phyloP scores from a whole-genome alignment of 2,888 invertebrate genomes.

The Invenusta paracnida region DNA sequence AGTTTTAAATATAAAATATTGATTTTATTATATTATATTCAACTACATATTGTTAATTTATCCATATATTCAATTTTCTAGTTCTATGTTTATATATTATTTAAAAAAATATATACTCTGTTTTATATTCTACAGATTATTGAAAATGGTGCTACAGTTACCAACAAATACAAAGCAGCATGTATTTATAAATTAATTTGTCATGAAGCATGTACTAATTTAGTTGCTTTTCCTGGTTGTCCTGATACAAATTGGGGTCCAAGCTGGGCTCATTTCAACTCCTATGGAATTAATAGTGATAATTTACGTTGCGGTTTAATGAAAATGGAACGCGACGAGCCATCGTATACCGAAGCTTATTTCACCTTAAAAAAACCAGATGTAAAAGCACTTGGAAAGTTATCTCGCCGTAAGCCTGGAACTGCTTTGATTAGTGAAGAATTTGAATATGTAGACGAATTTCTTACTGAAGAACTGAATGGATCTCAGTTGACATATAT shows the following conservation, averaged over 20 bases:
- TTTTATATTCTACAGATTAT: not conserved
- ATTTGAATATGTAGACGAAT: not conserved
- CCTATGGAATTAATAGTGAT: slow-evolving; percentile 34
- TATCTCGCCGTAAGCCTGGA: not conserved
- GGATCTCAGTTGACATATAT: too few species aligned
- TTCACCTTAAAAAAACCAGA: slow-evolving; percentile 29
- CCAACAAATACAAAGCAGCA: not conserved
- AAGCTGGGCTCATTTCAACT: slow-evolving; percentile 35
- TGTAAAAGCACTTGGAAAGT: slow-evolving; percentile 35
- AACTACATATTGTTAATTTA: too few species aligned
- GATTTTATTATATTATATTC: too few species aligned
- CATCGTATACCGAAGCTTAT: slow-evolving; percentile 3
- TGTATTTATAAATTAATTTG: not conserved
- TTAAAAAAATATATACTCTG: too few species aligned
- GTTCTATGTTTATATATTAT: too few species aligned
- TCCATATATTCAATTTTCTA: too few species aligned
- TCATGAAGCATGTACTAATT: not conserved
- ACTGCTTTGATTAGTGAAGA: not conserved
- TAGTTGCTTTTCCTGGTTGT: slow-evolving; percentile 31
- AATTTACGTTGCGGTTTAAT: slow-evolving; percentile 23
- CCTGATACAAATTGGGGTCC: slow-evolving; percentile 43
- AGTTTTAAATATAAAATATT: too few species aligned
- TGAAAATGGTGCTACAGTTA: not conserved
- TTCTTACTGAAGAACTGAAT: too few species aligned
- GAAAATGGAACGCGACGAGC: not conserved